Conservation (phyloP, 2,888 invertebrate species). For the Drosophila subquinaria region DNA sequence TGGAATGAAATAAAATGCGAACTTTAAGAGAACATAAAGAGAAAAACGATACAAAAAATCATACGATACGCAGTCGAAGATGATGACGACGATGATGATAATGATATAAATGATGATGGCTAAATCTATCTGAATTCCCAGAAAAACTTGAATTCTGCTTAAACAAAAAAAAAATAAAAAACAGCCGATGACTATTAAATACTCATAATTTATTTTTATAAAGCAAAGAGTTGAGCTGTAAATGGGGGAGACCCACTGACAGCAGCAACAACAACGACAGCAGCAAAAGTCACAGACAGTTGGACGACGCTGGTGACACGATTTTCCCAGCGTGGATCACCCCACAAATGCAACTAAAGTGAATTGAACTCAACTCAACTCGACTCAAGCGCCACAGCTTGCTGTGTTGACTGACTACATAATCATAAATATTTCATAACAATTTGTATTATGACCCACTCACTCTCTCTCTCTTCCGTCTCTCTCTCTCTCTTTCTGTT, state of each 20-base stretch:
- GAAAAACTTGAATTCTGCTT: slow-evolving; percentile 14
- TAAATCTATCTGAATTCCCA: slow-evolving; percentile 14
- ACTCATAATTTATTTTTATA: slow-evolving; percentile 61
- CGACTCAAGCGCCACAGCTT: slow-evolving; percentile 25
- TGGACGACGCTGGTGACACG: slow-evolving; percentile 45
- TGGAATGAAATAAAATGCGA: slow-evolving; percentile 37
- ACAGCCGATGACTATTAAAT: slow-evolving; percentile 62
- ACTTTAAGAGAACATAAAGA: slow-evolving; percentile 25
- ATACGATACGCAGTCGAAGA: slow-evolving; percentile 11
- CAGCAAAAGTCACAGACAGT: slow-evolving; percentile 45
- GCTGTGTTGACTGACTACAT: slow-evolving; percentile 48
- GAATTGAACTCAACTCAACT: slow-evolving; percentile 10
- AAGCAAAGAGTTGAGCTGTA: slow-evolving; percentile 21
- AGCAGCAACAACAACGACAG: not conserved
- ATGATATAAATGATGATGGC: slow-evolving; percentile 39
- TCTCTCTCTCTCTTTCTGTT: not conserved
- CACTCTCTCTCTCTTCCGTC: not conserved
- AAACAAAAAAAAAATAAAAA: slow-evolving; percentile 9
- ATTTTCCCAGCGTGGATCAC: slow-evolving; percentile 40
- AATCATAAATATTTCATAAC: slow-evolving; percentile 75
- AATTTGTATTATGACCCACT: slow-evolving; percentile 26
- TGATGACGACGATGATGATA: slow-evolving; percentile 43
- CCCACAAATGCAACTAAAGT: slow-evolving; percentile 12
- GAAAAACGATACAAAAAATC: slow-evolving; percentile 18
- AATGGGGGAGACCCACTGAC: slow-evolving; percentile 8